These are phyloP conservation scores for Drosophila fungiperda DNA, from an alignment of 2,888 invertebrate species.

Conservation along the genomic window DNA sequence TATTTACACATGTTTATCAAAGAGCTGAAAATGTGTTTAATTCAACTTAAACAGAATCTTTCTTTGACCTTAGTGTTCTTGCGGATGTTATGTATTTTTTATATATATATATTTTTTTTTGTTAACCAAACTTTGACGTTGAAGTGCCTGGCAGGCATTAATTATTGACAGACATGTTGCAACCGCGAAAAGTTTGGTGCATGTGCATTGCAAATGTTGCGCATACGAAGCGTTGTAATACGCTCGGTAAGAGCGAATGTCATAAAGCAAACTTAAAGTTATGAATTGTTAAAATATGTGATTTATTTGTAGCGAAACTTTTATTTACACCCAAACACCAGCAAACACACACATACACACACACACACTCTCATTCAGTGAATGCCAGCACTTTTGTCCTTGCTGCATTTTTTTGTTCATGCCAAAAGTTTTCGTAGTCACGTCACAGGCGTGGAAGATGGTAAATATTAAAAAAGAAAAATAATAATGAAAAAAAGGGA, in stretches of 20 bases:
- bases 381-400: constrained; percentile 17
- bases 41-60: not conserved
- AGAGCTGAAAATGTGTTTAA: not conserved
- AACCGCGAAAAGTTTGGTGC: constrained; percentile 58
- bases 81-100: not conserved
- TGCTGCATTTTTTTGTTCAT: constrained; percentile 15
- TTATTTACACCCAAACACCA: constrained; percentile 14
- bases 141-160: constrained; percentile 43
- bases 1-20: not conserved
- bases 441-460: constrained; percentile 65
- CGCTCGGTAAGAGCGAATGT: constrained; percentile 27
- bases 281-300: constrained; percentile 78
- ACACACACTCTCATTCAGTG: constrained; percentile 28
- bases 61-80: not conserved
- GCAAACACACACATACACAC: constrained; percentile 16
- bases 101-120: not conserved
- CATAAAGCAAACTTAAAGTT: constrained; percentile 76
- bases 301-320: constrained; percentile 71
- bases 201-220: constrained; percentile 53
- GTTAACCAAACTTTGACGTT: constrained; percentile 26
- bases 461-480: constrained; percentile 46
- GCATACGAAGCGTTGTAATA: constrained; percentile 56
- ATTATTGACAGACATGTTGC: constrained; percentile 56
- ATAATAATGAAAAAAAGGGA: constrained; percentile 33
- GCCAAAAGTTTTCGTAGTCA: constrained; percentile 64